Conservation (phyloP, 2,797 vertebrate genomes). For the Danio choprae region DNA sequence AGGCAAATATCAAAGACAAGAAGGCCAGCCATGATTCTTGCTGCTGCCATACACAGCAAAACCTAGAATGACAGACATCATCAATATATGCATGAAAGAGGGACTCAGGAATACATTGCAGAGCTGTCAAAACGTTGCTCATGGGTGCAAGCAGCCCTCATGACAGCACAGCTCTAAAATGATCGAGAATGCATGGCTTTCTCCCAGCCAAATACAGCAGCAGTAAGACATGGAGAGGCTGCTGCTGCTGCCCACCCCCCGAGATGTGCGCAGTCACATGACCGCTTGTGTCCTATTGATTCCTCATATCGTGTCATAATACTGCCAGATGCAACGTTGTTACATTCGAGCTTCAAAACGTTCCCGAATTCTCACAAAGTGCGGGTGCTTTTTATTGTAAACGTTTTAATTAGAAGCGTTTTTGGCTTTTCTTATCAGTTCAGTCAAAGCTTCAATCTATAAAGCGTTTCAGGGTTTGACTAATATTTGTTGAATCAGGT, state of each 20-base stretch:
- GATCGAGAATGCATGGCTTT: slow-evolving; percentile 61
- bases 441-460: background rate
- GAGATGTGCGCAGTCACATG: slow-evolving; percentile 72
- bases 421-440: background rate
- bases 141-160: slow-evolving; percentile 43
- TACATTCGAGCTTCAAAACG: background rate
- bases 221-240: slow-evolving; percentile 67
- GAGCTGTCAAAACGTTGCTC: slow-evolving; percentile 48
- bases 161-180: slow-evolving; percentile 38
- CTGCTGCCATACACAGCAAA: slow-evolving; percentile 63
- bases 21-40: slow-evolving; percentile 67
- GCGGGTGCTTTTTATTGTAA: background rate
- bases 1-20: slow-evolving; percentile 62
- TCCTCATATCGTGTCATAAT: slow-evolving; percentile 47
- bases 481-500: background rate
- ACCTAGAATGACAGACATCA: slow-evolving; percentile 63
- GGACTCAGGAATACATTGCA: slow-evolving; percentile 62
- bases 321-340: background rate
- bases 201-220: slow-evolving; percentile 65
- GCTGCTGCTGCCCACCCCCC: slow-evolving; percentile 73
- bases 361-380: background rate
- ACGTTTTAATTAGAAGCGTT: too few species aligned
- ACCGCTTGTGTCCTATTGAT: slow-evolving; percentile 68
- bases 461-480: background rate
- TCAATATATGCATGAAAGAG: slow-evolving; percentile 59